Percentiles rank a stretch among this genome's conserved stretches.
These are phyloP conservation scores for Volucella zonaria DNA, from an alignment of 2,888 invertebrate species.

Conservation along the genomic window DNA sequence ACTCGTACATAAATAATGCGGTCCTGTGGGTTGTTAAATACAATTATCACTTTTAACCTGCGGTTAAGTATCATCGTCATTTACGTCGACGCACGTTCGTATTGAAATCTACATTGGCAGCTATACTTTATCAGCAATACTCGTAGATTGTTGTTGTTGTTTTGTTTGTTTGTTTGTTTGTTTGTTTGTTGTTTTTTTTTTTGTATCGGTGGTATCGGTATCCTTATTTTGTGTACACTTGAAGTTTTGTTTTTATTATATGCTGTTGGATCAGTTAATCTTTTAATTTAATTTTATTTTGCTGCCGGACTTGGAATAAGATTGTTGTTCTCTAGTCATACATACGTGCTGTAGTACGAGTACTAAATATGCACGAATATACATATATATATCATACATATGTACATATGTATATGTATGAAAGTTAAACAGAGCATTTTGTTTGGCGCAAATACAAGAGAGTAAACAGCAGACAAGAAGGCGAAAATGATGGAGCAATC, in stretches of 20 bases:
- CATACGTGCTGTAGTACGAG: too few species aligned
- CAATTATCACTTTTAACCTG: constrained; percentile 29
- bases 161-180: constrained; percentile 18
- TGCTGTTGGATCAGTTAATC: constrained; percentile 23
- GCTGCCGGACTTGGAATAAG: constrained; percentile 41
- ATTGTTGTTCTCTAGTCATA: constrained; percentile 19
- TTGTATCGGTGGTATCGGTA: background rate
- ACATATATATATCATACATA: too few species aligned
- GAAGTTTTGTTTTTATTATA: constrained; percentile 40
- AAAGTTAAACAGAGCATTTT: constrained; percentile 3
- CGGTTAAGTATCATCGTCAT: constrained; percentile 26
- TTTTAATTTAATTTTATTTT: constrained; percentile 40
- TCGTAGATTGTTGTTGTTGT: background rate
- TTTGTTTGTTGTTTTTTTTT: background rate
- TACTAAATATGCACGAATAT: too few species aligned
- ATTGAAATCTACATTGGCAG: constrained; percentile 22
- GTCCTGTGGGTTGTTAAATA: background rate
- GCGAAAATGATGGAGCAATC: constrained; percentile 42
- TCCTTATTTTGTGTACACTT: background rate
- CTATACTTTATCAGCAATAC: constrained; percentile 32
- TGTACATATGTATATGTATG: background rate
- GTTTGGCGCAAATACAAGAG: constrained; percentile 13
- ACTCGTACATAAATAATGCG: background rate
- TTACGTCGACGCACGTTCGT: background rate
- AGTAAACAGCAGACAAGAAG: constrained; percentile 14